These are phyloP conservation scores for Indicator indicator DNA, from an alignment of 2,113 vertebrate genomes.

Conservation along the genomic window DNA sequence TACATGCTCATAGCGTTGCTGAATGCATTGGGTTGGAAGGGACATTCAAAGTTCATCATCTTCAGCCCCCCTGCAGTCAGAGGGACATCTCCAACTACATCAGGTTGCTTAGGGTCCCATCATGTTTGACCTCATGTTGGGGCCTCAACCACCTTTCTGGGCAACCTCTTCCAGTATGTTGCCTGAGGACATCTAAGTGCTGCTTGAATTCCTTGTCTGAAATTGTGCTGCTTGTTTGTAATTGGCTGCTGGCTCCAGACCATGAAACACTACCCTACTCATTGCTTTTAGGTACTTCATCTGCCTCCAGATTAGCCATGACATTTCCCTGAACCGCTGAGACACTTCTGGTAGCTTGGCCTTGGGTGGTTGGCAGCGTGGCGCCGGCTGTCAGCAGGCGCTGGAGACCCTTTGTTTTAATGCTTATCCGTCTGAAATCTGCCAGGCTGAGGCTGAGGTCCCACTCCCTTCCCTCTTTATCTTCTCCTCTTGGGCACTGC, in stretches of 20 bases:
- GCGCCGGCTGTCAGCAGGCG: background rate
- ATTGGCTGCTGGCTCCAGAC: background rate
- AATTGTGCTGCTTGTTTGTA: background rate
- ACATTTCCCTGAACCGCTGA: background rate
- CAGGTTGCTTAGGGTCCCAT: too few species aligned
- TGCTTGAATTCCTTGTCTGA: too few species aligned
- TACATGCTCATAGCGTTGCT: too few species aligned
- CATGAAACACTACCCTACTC: background rate
- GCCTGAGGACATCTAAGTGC: background rate
- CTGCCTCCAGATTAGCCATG: background rate
- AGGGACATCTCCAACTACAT: too few species aligned
- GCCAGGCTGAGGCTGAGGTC: background rate
- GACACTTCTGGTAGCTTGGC: background rate
- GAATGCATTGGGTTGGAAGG: too few species aligned
- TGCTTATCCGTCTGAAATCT: background rate
- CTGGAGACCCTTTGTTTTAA: background rate
- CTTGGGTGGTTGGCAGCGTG: background rate
- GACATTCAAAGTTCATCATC: too few species aligned
- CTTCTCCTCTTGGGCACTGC: background rate
- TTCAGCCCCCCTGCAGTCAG: too few species aligned
- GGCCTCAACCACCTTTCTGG: too few species aligned
- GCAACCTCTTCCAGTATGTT: too few species aligned
- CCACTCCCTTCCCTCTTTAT: background rate
- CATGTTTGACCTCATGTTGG: too few species aligned
- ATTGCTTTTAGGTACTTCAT: background rate